Base-by-base conservation (phyloP, 64 coral and sea anemone species). In the Catalaphyllia jardinei region DNA sequence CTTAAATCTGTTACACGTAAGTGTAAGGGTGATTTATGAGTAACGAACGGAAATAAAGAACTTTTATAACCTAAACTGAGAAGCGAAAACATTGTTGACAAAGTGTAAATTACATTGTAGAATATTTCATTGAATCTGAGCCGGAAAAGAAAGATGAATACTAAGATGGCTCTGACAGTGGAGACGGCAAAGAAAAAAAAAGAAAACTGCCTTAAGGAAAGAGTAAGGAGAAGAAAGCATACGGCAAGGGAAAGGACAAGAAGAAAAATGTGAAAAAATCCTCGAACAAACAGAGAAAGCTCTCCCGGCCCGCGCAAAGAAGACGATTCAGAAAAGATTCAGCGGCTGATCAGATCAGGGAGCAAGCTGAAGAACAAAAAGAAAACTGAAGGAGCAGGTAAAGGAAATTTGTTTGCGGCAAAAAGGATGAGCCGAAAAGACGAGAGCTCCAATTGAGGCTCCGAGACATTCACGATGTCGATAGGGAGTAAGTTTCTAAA, bases 301-400 rank as follows among this genome's bases (percentile, higher is more conserved):
- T n/a, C 50, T 16, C 15, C 29, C 60, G 60, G n/a, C n/a, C n/a
- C 39, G 42, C 62, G 28, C 31, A 57, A 83, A 35, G 86, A 92
- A 77, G 88, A 78, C 39, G 90, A 96, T 72, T 76, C 87, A 10
- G 75, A 84, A 0, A 93, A 93, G 30, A 90, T 93, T 39, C 94
- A 96, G 50, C 80, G 91, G 11, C 88, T 93, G 14, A 93, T 96
- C 28, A 82, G 87, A 29, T 96, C 28, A 82, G 87, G 30, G 75
- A 96, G 79, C 94, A 96, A 62, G 71, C 87, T 1, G 52, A 90
- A 87, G 80, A 89, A 79, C 94, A 96, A 51, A 15, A 57, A 19
- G 27, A 51, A 3, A 50, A 88, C 3, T 46, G 52, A 29, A 30
- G 75, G 62, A 63, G 74, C 55, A 79, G 71, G 22, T 29, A 54